A percentile compares a stretch with the other conserved stretches of the same genome.
These are phyloP conservation scores for Nematopogon swammerdamellus DNA, from an alignment of 2,888 invertebrate species.

Conservation along the genomic window DNA sequence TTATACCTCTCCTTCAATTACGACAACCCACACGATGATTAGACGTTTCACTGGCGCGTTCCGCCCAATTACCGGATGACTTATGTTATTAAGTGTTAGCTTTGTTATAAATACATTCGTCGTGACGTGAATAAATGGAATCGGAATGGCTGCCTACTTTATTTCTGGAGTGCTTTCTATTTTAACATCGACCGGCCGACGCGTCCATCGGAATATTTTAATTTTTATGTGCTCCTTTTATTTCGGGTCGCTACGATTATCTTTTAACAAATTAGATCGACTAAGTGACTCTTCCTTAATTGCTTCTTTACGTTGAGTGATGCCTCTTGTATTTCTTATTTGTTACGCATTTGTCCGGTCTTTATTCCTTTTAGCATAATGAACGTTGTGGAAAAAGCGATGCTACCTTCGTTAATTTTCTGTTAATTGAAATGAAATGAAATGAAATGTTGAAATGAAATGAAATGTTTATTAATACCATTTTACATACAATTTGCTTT, in stretches of 20 bases:
- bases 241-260: not conserved
- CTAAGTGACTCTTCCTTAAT: not conserved
- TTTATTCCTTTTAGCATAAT: no score
- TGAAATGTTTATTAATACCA: no score
- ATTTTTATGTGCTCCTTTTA: not conserved
- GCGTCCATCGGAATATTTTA: conserved; percentile 20
- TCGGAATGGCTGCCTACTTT: conserved; percentile 37
- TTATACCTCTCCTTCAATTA: conserved; percentile 45
- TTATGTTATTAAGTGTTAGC: conserved; percentile 48
- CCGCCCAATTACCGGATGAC: conserved; percentile 29
- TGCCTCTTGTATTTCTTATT: not conserved
- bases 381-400: no score
- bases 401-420: no score
- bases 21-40: conserved; percentile 50
- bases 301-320: not conserved
- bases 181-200: conserved; percentile 35
- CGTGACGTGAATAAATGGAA: conserved; percentile 46
- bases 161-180: conserved; percentile 42
- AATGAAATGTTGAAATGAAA: no score
- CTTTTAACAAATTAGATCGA: not conserved
- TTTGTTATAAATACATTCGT: conserved; percentile 51
- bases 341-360: no score
- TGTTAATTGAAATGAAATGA: no score
- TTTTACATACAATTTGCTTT: no score
- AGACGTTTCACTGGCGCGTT: conserved; percentile 37